These are phyloP conservation scores for Lasioglossum vierecki DNA, from an alignment of 2,888 invertebrate species.

Conservation along the genomic window DNA sequence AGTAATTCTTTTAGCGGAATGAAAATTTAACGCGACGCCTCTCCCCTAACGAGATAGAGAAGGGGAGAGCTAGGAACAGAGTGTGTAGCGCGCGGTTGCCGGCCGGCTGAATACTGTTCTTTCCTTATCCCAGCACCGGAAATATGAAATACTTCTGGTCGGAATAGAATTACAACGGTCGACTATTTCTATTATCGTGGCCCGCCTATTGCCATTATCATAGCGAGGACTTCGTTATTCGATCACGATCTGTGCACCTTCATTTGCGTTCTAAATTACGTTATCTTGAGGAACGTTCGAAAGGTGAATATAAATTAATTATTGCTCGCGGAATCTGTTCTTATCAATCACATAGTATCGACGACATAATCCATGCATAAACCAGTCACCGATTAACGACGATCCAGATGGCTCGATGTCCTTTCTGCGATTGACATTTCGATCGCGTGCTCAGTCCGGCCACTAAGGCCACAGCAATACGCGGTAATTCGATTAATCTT, in stretches of 20 bases:
- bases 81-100: neutral
- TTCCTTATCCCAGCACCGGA: constrained; percentile 14
- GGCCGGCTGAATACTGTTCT: neutral
- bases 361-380: neutral
- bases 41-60: constrained; percentile 25
- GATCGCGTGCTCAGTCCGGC: constrained; percentile 34
- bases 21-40: constrained; percentile 48
- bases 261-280: constrained; percentile 41
- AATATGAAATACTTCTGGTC: constrained; percentile 47
- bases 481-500: constrained; percentile 66
- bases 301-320: constrained; percentile 21
- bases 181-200: constrained; percentile 19
- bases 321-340: neutral
- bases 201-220: neutral
- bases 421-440: constrained; percentile 57
- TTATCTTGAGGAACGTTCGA: constrained; percentile 35
- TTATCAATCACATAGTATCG: neutral
- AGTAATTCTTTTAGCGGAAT: constrained; percentile 58
- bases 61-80: neutral
- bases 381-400: constrained; percentile 22
- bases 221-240: constrained; percentile 48
- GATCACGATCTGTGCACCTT: constrained; percentile 39
- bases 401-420: constrained; percentile 12
- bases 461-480: constrained; percentile 46
- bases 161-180: constrained; percentile 40